A percentile compares a stretch with the other conserved stretches of the same genome.
Conservation (phyloP, 2,113 vertebrate species). For the Pluvianellus socialis region DNA sequence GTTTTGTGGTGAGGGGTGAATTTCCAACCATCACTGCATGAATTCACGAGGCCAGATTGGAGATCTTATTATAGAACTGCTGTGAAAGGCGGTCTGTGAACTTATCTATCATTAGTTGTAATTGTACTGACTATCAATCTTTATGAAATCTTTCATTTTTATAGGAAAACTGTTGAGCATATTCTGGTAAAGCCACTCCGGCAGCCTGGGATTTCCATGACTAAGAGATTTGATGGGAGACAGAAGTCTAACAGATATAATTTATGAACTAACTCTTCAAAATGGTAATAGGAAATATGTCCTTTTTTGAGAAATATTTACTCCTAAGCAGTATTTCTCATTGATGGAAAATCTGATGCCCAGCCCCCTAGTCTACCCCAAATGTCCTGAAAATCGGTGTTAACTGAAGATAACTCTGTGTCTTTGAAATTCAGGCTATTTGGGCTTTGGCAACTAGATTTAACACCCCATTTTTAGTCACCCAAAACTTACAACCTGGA, state of each 20-base stretch:
- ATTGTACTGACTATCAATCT: background rate
- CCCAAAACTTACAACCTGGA: background rate
- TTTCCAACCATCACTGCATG: background rate
- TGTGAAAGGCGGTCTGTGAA: background rate
- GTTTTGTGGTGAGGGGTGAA: background rate
- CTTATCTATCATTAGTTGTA: background rate
- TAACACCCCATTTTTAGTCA: background rate
- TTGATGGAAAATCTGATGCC: background rate
- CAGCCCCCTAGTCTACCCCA: background rate
- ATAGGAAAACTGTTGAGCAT: background rate
- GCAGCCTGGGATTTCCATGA: background rate
- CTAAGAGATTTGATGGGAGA: background rate
- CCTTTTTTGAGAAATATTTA: background rate
- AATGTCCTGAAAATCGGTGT: background rate
- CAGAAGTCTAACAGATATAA: background rate
- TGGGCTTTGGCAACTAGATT: background rate
- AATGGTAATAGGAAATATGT: background rate
- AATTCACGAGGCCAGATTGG: background rate
- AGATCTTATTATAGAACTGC: background rate
- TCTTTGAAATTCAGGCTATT: background rate
- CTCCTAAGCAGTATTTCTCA: background rate
- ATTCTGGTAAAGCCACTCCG: background rate
- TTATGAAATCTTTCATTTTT: background rate
- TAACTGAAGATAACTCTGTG: background rate
- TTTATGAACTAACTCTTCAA: background rate